These are phyloP conservation scores for Candidula unifasciata DNA, from an alignment of 2,888 invertebrate genomes.

Conservation along the genomic window DNA sequence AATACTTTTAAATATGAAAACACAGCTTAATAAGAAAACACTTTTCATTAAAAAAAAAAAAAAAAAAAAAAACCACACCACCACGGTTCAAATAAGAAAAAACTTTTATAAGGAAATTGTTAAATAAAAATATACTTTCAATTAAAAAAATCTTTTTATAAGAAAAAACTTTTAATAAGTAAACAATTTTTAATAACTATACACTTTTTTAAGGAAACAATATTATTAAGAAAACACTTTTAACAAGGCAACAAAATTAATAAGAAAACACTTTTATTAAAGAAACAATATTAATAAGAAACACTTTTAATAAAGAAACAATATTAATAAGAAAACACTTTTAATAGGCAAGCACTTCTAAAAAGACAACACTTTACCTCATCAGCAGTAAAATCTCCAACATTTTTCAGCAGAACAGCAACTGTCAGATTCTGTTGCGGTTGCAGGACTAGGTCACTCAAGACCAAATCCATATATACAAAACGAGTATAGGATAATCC, in stretches of 20 bases:
- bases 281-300: not conserved
- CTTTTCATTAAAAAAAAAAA: no score
- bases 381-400: slow-evolving; percentile 67
- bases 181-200: no score
- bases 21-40: not conserved
- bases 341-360: not conserved
- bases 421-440: slow-evolving; percentile 63
- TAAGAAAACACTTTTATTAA: not conserved
- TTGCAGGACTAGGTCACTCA: slow-evolving; percentile 45
- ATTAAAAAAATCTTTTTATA: no score
- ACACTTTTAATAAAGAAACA: not conserved
- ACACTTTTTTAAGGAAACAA: no score
- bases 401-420: slow-evolving; percentile 65
- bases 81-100: no score
- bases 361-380: slow-evolving; percentile 66
- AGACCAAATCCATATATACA: slow-evolving; percentile 10
- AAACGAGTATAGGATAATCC: slow-evolving; percentile 66
- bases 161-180: no score
- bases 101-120: no score
- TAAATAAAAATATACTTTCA: no score
- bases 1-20: not conserved
- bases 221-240: no score
- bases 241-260: no score
- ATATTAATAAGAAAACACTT: not conserved
- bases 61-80: no score